Conservation (phyloP, 1,140 invertebrate genomes). For the Epicauta chinensis region DNA sequence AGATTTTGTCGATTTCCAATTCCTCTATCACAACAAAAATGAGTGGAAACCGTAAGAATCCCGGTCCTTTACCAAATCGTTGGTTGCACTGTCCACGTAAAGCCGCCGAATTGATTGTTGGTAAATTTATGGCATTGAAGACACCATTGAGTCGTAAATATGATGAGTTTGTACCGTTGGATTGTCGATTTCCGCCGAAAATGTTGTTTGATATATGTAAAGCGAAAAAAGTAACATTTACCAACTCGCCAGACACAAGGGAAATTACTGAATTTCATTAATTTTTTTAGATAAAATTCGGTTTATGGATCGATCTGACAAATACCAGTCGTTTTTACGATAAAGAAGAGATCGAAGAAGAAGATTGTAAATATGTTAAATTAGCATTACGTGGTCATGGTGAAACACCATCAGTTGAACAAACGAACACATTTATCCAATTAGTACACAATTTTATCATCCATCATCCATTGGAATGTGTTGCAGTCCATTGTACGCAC, state of each 20-base stretch:
- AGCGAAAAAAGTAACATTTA: constrained; percentile 56
- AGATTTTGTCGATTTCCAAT: no score
- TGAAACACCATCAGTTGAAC: constrained; percentile 69
- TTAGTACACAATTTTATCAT: constrained; percentile 72
- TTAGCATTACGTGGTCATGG: constrained; percentile 80
- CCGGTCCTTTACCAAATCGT: constrained; percentile 69
- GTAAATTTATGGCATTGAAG: constrained; percentile 88
- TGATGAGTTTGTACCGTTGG: constrained; percentile 72
- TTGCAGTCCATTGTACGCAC: constrained; percentile 97
- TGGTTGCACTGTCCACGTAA: constrained; percentile 93
- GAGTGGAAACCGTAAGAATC: no score
- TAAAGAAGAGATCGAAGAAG: constrained; percentile 64
- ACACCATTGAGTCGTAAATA: constrained; percentile 76
- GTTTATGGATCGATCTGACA: constrained; percentile 94
- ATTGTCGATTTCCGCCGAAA: constrained; percentile 71
- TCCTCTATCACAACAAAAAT: no score
- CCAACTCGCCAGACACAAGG: no score
- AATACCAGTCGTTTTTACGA: constrained; percentile 93
- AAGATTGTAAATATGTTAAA: constrained; percentile 77
- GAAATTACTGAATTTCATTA: no score
- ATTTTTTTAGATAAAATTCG: constrained; percentile 65
- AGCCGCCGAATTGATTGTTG: constrained; percentile 62
- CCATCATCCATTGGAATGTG: constrained; percentile 71
- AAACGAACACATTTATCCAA: constrained; percentile 70
- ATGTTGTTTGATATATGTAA: constrained; percentile 75